Base-by-base conservation (phyloP, 2,888 invertebrate species). In the Strigamia transsilvanica region DNA sequence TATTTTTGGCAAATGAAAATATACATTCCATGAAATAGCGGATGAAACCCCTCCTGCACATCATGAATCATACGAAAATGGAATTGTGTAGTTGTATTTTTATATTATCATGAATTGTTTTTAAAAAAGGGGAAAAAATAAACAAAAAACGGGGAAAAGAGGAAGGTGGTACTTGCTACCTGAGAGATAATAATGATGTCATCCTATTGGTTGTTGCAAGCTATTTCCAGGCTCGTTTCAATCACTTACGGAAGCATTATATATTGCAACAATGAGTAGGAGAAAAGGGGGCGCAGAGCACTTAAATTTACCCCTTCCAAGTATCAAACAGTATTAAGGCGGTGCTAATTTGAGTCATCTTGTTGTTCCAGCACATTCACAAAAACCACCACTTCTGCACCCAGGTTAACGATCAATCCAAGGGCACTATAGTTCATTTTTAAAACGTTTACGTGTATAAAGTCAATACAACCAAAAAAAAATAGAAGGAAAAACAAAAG, bases 1-100 rank as follows among this genome's bases (percentile, higher is more conserved):
- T 46, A 46, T 46, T 46, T 46, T 46, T 46, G 46, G 46, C 46
- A 46, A 46, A 46, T 46, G 46, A 46, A 46, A 46, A 46, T 46
- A 46, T 46, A 46, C 46, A 46, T 46, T 46, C n/a, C 46, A 46
- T 46, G 46, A 46, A 46, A 46, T 46, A 46, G 46, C 46, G 46
- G 46, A 46, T 46, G 46, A 46, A 46, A 46, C 46, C 46, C 46
- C 46, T 46, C n/a, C 46, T 46, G 46, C 46, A 46, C 46, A 46
- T 46, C 46, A 46, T n/a, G 46, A 46, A 46, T 46, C 46, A n/a
- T 46, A 46, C 46, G 46, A 46, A 46, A 46, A 46, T 46, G 46
- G 46, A 46, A 46, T 46, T 46, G 46, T 46, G 46, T 38, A 38
- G 46, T 46, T 46, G 46, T 46, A 46, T 46, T 46, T 46, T 46